Conservation (phyloP, 2,888 invertebrate genomes). For the Sipunculus nudus region DNA sequence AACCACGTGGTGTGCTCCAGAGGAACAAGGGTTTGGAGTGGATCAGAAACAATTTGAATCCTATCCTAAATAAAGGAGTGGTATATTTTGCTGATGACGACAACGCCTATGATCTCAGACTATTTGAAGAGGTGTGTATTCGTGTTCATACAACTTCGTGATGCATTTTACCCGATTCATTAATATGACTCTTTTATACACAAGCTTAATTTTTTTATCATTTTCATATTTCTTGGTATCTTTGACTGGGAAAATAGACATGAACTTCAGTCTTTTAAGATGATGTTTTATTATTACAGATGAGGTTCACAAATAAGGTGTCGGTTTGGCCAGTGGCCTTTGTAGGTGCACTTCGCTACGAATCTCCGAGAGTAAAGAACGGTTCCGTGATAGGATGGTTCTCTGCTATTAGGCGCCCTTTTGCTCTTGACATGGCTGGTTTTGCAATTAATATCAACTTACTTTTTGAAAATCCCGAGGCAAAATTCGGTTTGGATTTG, state of each 20-base stretch:
- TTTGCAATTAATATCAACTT: conserved; percentile 77
- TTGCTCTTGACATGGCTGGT: conserved; percentile 98
- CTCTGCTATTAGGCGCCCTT: conserved; percentile 83
- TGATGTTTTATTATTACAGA: no score
- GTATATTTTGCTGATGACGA: conserved; percentile 98
- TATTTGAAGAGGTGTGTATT: conserved; percentile 89
- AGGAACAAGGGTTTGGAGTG: conserved; percentile 73
- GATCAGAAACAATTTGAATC: conserved; percentile 75
- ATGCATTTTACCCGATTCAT: no score
- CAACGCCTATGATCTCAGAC: conserved; percentile 87
- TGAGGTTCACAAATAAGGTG: conserved; percentile 79
- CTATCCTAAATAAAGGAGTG: conserved; percentile 74
- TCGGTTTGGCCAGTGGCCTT: conserved; percentile 94
- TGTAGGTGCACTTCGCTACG: conserved; percentile 93
- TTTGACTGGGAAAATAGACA: no score
- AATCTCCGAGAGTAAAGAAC: conserved; percentile 83
- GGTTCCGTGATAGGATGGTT: conserved; percentile 89
- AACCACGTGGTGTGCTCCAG: conserved; percentile 71
- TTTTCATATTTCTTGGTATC: no score
- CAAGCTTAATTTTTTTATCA: no score
- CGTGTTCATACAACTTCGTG: no score
- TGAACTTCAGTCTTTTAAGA: no score
- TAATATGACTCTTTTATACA: no score
- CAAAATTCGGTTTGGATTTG: conserved; percentile 82
- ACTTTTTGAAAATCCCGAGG: conserved; percentile 52